Conservation (phyloP, 2,797 vertebrate species). For the Acipenser ruthenus region DNA sequence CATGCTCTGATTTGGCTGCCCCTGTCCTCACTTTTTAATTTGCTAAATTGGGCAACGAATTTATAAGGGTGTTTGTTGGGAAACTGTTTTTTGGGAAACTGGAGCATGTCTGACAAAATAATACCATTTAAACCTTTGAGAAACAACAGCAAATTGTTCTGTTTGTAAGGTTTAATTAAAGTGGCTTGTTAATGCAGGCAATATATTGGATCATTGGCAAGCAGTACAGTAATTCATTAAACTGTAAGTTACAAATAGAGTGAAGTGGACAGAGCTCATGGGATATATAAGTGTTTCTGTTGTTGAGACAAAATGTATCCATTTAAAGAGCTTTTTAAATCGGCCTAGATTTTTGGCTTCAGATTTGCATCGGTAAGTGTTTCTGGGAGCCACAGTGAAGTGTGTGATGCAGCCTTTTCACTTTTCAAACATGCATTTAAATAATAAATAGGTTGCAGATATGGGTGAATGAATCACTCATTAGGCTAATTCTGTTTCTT, state of each 20-base stretch:
- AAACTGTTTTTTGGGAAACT: conserved; percentile 14
- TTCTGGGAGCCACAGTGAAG: too few species aligned
- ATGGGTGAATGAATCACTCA: too few species aligned
- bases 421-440: too few species aligned
- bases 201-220: not conserved
- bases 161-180: conserved; percentile 12
- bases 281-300: conserved; percentile 3
- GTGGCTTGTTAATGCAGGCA: conserved; percentile 10
- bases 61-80: not conserved
- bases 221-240: conserved; percentile 5
- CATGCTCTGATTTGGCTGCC: too few species aligned
- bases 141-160: conserved; percentile 7
- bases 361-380: too few species aligned
- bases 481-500: too few species aligned
- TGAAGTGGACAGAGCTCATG: not conserved
- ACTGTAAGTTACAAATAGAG: not conserved
- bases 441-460: too few species aligned
- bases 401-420: too few species aligned
- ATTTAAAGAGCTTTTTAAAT: not conserved
- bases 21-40: conserved; percentile 12
- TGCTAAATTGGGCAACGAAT: conserved; percentile 23
- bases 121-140: conserved; percentile 6
- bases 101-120: conserved; percentile 15
- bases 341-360: too few species aligned
- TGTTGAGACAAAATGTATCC: not conserved